Evolutionary conservation across 1,140 invertebrate genomes (phyloP), one percentile per base, ranked within the genome.

Genomic region (Aethina tumida): DNA sequence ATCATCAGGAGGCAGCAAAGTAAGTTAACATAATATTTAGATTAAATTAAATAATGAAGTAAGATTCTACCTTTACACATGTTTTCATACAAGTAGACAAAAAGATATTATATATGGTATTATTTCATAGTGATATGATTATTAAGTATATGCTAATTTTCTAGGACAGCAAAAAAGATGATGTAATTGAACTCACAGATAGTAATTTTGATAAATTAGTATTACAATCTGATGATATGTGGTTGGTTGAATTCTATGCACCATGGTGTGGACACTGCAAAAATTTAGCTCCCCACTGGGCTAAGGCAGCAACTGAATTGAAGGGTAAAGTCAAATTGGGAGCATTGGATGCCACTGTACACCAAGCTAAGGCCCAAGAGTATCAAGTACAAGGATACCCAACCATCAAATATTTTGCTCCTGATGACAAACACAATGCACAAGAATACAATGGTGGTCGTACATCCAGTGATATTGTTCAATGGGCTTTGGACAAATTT

Each of bases 241-340:
- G 91, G 89, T 58, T 99, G 31, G 90, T 99, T 3, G 93, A 97
- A 62, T 98, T 98, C 71, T 97, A 81, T 65, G 95, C 95, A 9
- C 95, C 95, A 0, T 93, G 89, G 89, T 95, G 90, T 63, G 88
- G 89, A 13, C 89, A 97, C 63, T 97, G 95, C 60, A 96, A 98
- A 66, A 94, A 88, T 58, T 69, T 99, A 8, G 92, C 84, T 29
- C 95, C 95, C 0, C 81, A 94, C 46, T 98, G 92, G 92, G 84
- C 82, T 10, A 77, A 83, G 58, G 96, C 96, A 21, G 96, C 97
- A 24, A 77, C 81, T 17, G 49, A 56, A 47, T 25, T 56, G 18
- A 56, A 56, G 42, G 52, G 52, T 13, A 56, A 78, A 69, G 73
- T 96, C 2, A 97, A 97, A 71, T 59, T 99, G 10, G 96, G 94